Conservation (phyloP, 2,113 vertebrate species). For the rabbit (Oryctolagus cuniculus) region DNA sequence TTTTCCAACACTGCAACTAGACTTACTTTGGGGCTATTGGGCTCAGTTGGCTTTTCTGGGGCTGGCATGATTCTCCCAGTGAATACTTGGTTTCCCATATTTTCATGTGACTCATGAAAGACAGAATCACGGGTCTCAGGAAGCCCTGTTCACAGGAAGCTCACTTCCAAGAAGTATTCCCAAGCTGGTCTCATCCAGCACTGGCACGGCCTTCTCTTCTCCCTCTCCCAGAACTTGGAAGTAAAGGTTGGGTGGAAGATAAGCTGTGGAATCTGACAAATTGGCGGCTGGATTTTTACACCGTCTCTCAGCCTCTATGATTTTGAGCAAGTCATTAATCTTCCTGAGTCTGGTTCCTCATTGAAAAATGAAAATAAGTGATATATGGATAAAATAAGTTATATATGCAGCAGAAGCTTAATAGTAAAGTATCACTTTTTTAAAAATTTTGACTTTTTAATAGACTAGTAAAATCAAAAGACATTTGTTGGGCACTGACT, state of each 20-base stretch:
- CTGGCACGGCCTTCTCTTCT: not conserved
- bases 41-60: not conserved
- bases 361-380: not conserved
- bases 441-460: not conserved
- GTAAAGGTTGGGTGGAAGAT: accelerated
- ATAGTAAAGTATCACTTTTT: not conserved
- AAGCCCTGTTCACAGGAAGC: not conserved
- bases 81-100: not conserved
- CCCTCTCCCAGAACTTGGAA: accelerated
- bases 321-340: not conserved
- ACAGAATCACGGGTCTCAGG: not conserved
- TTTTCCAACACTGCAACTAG: not conserved
- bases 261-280: not conserved
- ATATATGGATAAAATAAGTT: not conserved
- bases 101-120: not conserved
- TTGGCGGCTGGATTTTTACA: not conserved
- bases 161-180: not conserved
- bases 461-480: not conserved
- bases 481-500: not conserved
- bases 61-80: not conserved
- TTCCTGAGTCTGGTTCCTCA: not conserved
- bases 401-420: not conserved
- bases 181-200: not conserved
- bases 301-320: not conserved
- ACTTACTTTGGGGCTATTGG: not conserved